Base-by-base conservation (phyloP, 2,113 vertebrate genomes). In the Sprattus sprattus region DNA sequence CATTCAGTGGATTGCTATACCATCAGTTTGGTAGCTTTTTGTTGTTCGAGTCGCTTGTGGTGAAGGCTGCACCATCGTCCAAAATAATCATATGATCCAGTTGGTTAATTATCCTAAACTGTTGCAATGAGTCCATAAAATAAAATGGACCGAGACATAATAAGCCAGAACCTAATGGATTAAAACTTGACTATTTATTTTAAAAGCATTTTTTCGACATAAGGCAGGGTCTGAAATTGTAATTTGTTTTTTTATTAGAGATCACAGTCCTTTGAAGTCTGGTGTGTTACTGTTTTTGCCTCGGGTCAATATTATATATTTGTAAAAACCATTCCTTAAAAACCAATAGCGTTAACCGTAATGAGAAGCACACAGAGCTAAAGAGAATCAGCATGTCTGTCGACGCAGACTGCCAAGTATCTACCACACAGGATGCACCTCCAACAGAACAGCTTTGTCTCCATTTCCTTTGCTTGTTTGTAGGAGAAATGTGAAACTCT, bases 11-110 rank as follows among this genome's bases (percentile, higher is more conserved):
- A 89, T 88, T 87, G 80, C 15, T 71, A 54, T 85, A 82, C 81
- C 75, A 45, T 54, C 81, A 78, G 45, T 81, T 82, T 86, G 45
- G 45, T 71, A 81, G 75, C 82, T 88, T 87, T 78, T 67, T 86
- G 78, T 86, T 54, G 57, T 83, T 75, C 81, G 75, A n/a, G 60
- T 89, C 60, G 85, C 39, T 91, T 67, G 81, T 89, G 25, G 82
- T 87, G n/a, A 85, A 85, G 87, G 85, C 88, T 90, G 84, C 84
- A 22, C 22, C 83, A 64, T 25, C 39, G 39, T 39, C 45, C 28
- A 39, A 32, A 84, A 16, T 46, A 39, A 2, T 45, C 25, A 75
- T 28, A 71, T 11, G 13, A 47, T 47, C 7, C 60, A 45, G 60
- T 10, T 52, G 52, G 45, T 32, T 39, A 64, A 78, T 39, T 78